These are phyloP conservation scores for Sander vitreus DNA, from an alignment of 2,113 vertebrate species.

Conservation along the genomic window DNA sequence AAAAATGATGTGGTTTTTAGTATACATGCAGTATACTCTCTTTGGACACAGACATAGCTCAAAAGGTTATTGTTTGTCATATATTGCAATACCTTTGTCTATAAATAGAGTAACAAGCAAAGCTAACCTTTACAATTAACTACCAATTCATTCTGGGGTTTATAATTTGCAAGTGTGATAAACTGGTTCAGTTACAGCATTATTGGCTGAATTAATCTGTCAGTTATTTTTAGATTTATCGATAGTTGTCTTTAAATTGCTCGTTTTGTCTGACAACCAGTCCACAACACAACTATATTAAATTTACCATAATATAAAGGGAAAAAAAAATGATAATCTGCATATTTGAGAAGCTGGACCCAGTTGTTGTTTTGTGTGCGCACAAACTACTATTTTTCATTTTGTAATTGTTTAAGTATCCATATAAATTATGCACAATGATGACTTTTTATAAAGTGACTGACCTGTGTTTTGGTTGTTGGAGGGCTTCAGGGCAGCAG, in stretches of 20 bases:
- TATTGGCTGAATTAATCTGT: not conserved
- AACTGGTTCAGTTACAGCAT: constrained; percentile 6
- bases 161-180: not conserved
- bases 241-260: not conserved
- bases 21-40: constrained; percentile 3
- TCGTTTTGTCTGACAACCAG: constrained; percentile 5
- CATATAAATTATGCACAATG: not conserved
- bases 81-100: not conserved
- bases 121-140: not conserved
- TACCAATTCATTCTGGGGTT: not conserved
- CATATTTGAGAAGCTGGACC: not conserved
- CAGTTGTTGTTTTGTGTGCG: not conserved
- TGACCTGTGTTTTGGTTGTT: constrained; percentile 90
- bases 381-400: not conserved
- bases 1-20: constrained; percentile 44
- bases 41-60: not conserved
- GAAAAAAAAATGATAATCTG: not conserved
- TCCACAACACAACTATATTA: not conserved
- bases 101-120: constrained; percentile 1
- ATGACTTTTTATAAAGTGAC: constrained; percentile 52
- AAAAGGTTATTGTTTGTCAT: constrained; percentile 8
- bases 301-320: not conserved
- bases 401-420: not conserved
- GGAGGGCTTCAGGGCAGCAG: constrained; percentile 94
- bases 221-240: not conserved